Evolutionary conservation across 2,113 vertebrate species (phyloP).

Genomic region (Esox niger): DNA sequence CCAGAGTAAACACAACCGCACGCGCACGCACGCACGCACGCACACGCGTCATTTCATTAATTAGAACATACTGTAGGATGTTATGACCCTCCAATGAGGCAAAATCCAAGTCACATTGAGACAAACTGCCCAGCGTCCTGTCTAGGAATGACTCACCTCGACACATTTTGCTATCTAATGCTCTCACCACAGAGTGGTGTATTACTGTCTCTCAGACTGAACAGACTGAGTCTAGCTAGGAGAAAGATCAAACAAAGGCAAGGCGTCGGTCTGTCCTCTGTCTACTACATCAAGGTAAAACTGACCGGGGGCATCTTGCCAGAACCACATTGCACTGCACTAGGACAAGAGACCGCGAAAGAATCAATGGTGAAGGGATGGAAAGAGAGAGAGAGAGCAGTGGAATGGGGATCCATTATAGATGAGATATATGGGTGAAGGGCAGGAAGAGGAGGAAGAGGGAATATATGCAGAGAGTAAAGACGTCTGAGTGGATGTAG

Average conservation of each 20-base stretch:
- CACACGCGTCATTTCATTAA: no score
- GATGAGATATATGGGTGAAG: slow-evolving; percentile 27
- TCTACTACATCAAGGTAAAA: neutral
- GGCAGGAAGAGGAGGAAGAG: neutral
- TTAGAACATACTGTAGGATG: no score
- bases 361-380: neutral
- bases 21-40: slow-evolving; percentile 4
- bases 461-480: slow-evolving; percentile 42
- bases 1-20: slow-evolving; percentile 5
- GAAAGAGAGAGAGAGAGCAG: slow-evolving; percentile 14
- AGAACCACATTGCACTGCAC: neutral
- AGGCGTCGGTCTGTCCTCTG: neutral
- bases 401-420: slow-evolving; percentile 43
- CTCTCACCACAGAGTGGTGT: no score
- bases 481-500: neutral
- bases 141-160: no score
- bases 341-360: neutral
- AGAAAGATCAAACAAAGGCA: neutral
- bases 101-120: no score
- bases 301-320: neutral
- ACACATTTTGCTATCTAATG: no score
- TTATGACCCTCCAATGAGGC: no score
- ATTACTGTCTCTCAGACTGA: neutral
- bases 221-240: neutral
- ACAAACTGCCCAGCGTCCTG: no score